Conservation (phyloP, 2,797 vertebrate species). For the Catamblyrhynchus diadema region DNA sequence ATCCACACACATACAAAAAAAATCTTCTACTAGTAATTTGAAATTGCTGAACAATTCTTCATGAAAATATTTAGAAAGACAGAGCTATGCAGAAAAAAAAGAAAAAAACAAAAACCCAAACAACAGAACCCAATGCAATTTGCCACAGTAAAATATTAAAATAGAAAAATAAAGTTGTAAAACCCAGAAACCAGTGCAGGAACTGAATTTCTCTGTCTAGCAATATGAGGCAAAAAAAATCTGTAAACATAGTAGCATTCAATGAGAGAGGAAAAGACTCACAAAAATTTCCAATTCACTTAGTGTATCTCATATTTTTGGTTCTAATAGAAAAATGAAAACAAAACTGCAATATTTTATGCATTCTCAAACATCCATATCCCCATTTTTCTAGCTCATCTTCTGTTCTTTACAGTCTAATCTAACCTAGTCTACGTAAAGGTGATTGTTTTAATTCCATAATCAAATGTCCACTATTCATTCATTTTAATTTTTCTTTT, state of each 20-base stretch:
- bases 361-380: neutral
- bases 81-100: neutral
- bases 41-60: neutral
- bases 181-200: neutral
- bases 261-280: neutral
- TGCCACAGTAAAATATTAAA: neutral
- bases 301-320: neutral
- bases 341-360: neutral
- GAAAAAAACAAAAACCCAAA: neutral
- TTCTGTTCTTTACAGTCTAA: neutral
- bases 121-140: neutral
- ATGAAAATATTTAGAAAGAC: neutral
- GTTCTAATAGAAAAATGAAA: neutral
- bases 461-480: neutral
- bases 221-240: neutral
- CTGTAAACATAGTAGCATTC: neutral
- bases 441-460: neutral
- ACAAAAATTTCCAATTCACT: neutral
- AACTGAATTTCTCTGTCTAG: neutral
- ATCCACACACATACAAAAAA: neutral
- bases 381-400: neutral
- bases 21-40: neutral
- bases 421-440: neutral
- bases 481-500: neutral
- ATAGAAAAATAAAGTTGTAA: neutral